A percentile compares a stretch with the other conserved stretches of the same genome.
These are phyloP conservation scores for Mobula hypostoma DNA, from an alignment of 2,113 vertebrate species.

Conservation along the genomic window DNA sequence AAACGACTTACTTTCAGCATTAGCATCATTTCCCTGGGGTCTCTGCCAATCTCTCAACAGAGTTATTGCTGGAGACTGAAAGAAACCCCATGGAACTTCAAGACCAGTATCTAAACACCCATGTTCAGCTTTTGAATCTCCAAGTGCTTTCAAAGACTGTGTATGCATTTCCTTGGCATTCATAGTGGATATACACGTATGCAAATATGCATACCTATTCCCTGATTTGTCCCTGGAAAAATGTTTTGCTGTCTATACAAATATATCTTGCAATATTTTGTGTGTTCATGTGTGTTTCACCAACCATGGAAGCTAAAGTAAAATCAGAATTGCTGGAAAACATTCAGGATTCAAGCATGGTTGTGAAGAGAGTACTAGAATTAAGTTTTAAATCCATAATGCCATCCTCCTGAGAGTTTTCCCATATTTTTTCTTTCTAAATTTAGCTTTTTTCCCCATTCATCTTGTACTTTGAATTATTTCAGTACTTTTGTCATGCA, in stretches of 20 bases:
- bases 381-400: neutral
- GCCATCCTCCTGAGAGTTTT: neutral
- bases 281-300: neutral
- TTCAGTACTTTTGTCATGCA: neutral
- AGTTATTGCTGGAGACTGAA: neutral
- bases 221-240: neutral
- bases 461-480: neutral
- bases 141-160: neutral
- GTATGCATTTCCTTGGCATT: neutral
- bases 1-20: conserved; percentile 17
- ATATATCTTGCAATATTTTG: neutral
- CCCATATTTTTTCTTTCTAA: neutral
- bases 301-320: neutral
- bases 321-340: conserved; percentile 26
- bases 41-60: conserved; percentile 5
- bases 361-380: neutral
- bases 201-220: neutral
- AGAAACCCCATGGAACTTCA: neutral
- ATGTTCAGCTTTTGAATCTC: neutral
- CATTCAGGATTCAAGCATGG: neutral
- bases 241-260: neutral
- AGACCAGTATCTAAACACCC: neutral
- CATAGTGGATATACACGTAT: neutral
- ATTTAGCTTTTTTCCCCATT: neutral
- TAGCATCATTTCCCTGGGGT: neutral